A percentile compares a stretch with the other conserved stretches of the same genome.
Evolutionary conservation across 2,113 vertebrate genomes (phyloP).

Genomic region (Takifugu flavidus): DNA sequence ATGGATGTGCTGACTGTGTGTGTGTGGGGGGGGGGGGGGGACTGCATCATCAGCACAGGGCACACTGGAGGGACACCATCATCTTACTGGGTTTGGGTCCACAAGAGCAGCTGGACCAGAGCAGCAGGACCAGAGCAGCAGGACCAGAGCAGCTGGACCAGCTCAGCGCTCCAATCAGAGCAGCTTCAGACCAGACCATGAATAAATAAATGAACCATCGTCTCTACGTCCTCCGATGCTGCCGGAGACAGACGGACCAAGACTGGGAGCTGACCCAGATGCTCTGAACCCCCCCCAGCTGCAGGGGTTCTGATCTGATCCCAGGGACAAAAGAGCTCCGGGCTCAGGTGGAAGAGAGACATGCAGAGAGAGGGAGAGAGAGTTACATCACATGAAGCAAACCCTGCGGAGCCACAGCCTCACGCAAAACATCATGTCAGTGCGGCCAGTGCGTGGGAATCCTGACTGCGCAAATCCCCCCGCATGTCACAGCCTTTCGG

Average conservation of each 20-base stretch:
- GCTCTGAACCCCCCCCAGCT: constrained; percentile 37
- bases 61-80: constrained; percentile 11
- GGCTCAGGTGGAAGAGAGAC: constrained; percentile 32
- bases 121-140: constrained; percentile 20
- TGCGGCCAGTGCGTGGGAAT: constrained; percentile 6
- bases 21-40: constrained; percentile 11
- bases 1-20: constrained; percentile 61
- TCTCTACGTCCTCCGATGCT: constrained; percentile 19
- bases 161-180: constrained; percentile 16
- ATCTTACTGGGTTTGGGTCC: neutral
- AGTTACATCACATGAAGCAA: constrained; percentile 50
- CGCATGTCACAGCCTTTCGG: neutral
- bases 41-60: constrained; percentile 66
- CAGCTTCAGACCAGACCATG: too few species aligned
- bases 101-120: constrained; percentile 6
- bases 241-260: constrained; percentile 42
- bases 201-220: too few species aligned
- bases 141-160: constrained; percentile 24
- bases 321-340: constrained; percentile 41
- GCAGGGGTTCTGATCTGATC: constrained; percentile 23
- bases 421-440: constrained; percentile 15
- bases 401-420: constrained; percentile 22
- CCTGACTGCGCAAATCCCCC: constrained; percentile 17
- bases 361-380: constrained; percentile 13
- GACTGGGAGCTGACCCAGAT: constrained; percentile 68